Base-by-base conservation (phyloP, 2,113 vertebrate species). In the Isurus oxyrinchus region DNA sequence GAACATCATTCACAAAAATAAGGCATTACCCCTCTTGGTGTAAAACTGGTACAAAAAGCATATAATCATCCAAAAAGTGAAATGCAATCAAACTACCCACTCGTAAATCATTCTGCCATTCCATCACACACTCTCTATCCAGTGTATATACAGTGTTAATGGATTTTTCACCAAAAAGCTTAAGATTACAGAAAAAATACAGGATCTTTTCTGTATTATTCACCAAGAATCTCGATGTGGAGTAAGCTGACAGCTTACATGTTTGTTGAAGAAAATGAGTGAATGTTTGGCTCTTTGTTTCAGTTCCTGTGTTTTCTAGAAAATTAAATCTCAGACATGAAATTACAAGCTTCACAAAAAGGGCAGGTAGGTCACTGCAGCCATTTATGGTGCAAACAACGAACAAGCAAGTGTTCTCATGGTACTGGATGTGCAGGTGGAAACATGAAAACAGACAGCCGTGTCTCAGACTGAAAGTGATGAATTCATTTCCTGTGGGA, bases 401-500 rank as follows among this genome's bases (percentile, higher is more conserved):
- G 13, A 59, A 35, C 27, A 27, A 35, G 3, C 13, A 25, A 13
- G 13, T 57, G 55, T 19, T 5, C 11, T 59, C 2, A 35, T 5
- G 27, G 55, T 35, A 31, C 53, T 4, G 57, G 5, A 44, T 44
- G n/a, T 84, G n/a, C 81, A 7, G 14, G 81, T 91, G 88, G 57
- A 91, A 44, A 88, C 49, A 55, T 88, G 23, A 8, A 55, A 55
- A 88, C 61, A 31, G 16, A 31, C n/a, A 91, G 27, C 27, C 14
- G 88, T 14, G 14, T 61, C 10, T 93, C 88, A 93, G 31, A 93
- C 57, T 93, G 88, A 93, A 93, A 93, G 57, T n/a, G 88, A 61
- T 93, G 2, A n/a, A 61, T 35, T 61, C 88, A 57, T 59, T 57
- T 61, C 55, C 31, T 61, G 88, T 90, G 53, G 88, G 88, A 91